These are phyloP conservation scores for human DNA, from an alignment of 2,113 vertebrate species.

Conservation along the genomic window GRCh38 chr20:11724001-11724500, in stretches of 20 bases:
- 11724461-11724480: neutral
- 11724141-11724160: neutral
- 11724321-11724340: neutral
- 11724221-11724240: neutral
- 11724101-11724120: neutral
- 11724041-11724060: accelerated
- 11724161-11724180: neutral
- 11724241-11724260: neutral
- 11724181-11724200: neutral
- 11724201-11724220: neutral
- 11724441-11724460: neutral
- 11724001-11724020: neutral
- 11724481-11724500: neutral
- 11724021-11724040: neutral
- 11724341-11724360: neutral
- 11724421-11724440: neutral
- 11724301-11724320: neutral
- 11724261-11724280: neutral
- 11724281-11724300: neutral
- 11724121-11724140: neutral
- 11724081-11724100: neutral
- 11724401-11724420: neutral
- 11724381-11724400: neutral
- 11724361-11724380: neutral
- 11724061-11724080: neutral